Conservation (phyloP, 2,113 vertebrate genomes). For the Zapornia atra region DNA sequence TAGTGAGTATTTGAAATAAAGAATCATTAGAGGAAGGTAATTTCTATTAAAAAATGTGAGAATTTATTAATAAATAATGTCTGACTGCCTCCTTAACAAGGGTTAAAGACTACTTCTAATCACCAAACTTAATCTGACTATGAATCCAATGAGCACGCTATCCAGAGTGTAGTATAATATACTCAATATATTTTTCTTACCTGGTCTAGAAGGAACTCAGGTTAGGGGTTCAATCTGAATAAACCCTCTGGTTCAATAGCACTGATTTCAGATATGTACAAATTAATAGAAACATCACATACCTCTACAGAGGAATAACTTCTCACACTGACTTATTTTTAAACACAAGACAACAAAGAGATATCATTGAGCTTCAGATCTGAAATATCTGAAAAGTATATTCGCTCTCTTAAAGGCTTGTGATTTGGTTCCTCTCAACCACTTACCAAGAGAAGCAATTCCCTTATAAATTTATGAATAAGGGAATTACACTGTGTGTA, state of each 20-base stretch:
- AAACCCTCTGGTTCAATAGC: neutral
- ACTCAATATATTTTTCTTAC: neutral
- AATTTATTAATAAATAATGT: neutral
- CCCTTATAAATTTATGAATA: neutral
- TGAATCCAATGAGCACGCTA: neutral
- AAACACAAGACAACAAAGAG: neutral
- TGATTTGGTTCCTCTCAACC: neutral
- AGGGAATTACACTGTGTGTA: slow-evolving; percentile 52
- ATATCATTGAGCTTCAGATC: neutral
- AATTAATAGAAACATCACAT: neutral
- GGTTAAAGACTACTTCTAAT: neutral
- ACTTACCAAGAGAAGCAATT: neutral
- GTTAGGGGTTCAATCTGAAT: neutral
- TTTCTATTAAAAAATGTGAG: neutral
- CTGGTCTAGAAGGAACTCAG: neutral
- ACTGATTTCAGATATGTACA: neutral
- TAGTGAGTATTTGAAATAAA: neutral
- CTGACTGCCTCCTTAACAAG: neutral
- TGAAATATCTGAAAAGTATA: neutral
- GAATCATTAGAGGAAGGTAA: neutral
- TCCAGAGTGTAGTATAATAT: neutral
- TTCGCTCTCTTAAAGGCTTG: neutral
- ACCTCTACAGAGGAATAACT: neutral
- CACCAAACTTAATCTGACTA: neutral
- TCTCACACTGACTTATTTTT: neutral